Base-by-base conservation (phyloP, 2,797 vertebrate genomes). In the Coregonus sp. region DNA sequence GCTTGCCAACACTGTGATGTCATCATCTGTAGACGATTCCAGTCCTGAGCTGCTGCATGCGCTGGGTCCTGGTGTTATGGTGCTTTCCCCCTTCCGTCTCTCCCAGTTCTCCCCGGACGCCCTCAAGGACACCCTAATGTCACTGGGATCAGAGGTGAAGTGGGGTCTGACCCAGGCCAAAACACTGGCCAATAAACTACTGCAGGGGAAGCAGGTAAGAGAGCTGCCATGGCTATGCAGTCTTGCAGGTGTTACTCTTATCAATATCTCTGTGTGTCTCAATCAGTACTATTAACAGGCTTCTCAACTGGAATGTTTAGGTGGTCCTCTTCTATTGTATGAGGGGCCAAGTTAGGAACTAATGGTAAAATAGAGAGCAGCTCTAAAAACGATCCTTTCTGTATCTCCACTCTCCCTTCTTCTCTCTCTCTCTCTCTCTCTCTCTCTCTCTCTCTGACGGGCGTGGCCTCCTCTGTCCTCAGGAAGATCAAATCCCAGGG, bases 81-180 rank as follows among this genome's bases (percentile, higher is more conserved):
- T 79, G 5, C 68, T 95, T 65, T 70, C 90, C 18, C 29, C 83
- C 0, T 47, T 78, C n/a, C 72, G 81, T 51, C 82, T 95, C 35
- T 79, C 78, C 5, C 1, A 0, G 1, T 61, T 92, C 59, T 14
- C 82, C 4, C 0, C 0, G 0, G 0, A 29, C 0, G 29, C 37
- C 18, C 79, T 94, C 20, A 82, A 52, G 56, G 69, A 67, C 6
- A 4, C 65, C 29, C 74, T 94, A 0, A 31, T 76, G 73, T 81
- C 52, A 14, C 67, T 91, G 76, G 78, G 79, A 4, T 4, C 66
- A 25, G 11, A 40, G 2, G 54, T 83, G 52, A 37, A 31, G 7
- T 93, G 90, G 91, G 88, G 67, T 0, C 72, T 20, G 0, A 33
- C 54, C 29, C 92, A 93, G 84, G 80, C 81, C 61, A 75, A 3